Percentiles rank a stretch among this genome's conserved stretches.
Conservation (phyloP, 2,797 vertebrate genomes). For the Artibeus lituratus region DNA sequence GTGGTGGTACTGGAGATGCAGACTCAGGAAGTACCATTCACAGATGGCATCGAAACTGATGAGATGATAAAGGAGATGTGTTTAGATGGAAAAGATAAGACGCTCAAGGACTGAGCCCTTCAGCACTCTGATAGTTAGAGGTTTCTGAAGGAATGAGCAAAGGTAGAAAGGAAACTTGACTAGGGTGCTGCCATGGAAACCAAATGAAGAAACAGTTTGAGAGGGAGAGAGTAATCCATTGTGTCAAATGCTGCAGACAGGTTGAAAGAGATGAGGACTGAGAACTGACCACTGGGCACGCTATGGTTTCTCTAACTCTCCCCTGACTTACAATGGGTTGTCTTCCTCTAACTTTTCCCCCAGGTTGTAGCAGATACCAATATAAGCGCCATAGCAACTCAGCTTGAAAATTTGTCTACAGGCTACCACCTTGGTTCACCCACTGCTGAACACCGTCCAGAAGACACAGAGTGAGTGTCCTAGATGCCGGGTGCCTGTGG, state of each 20-base stretch:
- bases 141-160: background rate
- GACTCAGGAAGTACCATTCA: background rate
- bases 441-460: slow-evolving; percentile 77
- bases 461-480: slow-evolving; percentile 89
- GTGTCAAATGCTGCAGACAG: background rate
- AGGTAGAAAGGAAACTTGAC: background rate
- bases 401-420: slow-evolving; percentile 91
- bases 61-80: background rate
- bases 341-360: background rate
- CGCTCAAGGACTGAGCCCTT: background rate
- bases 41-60: background rate
- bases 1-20: background rate
- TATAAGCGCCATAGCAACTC: slow-evolving; percentile 92
- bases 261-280: too few species aligned
- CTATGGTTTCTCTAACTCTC: background rate
- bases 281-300: background rate
- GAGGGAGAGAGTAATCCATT: background rate
- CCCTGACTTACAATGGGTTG: background rate
- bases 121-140: background rate
- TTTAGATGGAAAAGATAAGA: background rate
- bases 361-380: slow-evolving; percentile 96
- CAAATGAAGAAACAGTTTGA: background rate
- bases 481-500: background rate
- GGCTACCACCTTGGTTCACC: slow-evolving; percentile 76
- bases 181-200: background rate